A percentile compares a stretch with the other conserved stretches of the same genome.
These are phyloP conservation scores for Pangasius larnaudii DNA, from an alignment of 2,797 vertebrate species.

Conservation along the genomic window DNA sequence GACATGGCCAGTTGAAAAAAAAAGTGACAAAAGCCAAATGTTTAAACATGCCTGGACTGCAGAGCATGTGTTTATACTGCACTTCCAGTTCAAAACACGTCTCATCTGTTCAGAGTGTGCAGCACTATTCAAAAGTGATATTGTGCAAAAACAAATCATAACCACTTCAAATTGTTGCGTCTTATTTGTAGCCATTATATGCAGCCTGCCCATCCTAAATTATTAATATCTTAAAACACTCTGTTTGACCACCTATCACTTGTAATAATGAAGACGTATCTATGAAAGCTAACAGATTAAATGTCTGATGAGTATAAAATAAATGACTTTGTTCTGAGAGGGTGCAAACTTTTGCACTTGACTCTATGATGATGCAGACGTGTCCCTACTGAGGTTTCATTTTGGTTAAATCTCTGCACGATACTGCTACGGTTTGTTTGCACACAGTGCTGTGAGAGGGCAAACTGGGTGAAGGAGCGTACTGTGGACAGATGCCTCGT, in stretches of 20 bases:
- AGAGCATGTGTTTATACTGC: conserved; percentile 9
- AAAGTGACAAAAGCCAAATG: neutral
- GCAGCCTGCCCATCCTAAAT: neutral
- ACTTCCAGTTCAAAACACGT: neutral
- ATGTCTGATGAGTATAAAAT: neutral
- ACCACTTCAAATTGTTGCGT: neutral
- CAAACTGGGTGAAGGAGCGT: conserved; percentile 38
- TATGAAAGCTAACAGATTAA: neutral
- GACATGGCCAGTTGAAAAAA: neutral
- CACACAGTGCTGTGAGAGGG: neutral
- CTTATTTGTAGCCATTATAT: neutral
- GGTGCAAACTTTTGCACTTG: neutral
- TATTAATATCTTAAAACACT: neutral
- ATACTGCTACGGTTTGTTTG: neutral
- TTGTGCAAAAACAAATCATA: neutral
- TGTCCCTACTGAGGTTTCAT: neutral
- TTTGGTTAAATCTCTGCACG: neutral
- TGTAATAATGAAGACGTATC: neutral
- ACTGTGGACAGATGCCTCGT: conserved; percentile 46
- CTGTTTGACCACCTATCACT: neutral
- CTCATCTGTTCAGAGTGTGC: conserved; percentile 11
- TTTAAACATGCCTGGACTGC: neutral
- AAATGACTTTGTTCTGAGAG: neutral
- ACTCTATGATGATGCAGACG: neutral
- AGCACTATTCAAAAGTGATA: neutral